A percentile compares a stretch with the other conserved stretches of the same genome.
Evolutionary conservation across 2,113 vertebrate species (phyloP).

Genomic region (Colius striatus): DNA sequence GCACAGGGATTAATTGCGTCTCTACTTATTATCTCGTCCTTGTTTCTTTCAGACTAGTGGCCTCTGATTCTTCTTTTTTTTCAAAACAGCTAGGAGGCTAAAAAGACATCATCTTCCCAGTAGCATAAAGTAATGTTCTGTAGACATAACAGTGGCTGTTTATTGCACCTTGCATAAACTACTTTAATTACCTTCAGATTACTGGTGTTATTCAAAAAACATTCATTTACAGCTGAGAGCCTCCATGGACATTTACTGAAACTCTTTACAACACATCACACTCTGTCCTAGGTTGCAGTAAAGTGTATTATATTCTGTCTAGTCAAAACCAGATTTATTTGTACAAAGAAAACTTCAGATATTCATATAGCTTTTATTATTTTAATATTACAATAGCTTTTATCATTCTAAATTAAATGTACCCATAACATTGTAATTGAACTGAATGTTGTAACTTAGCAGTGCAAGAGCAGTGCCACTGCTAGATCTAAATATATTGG

Average conservation of each 20-base stretch:
- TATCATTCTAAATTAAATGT: neutral
- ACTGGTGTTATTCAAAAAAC: constrained; percentile 70
- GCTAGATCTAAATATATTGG: neutral
- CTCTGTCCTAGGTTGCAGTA: neutral
- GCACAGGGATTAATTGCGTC: constrained; percentile 71
- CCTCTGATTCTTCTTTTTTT: constrained; percentile 70
- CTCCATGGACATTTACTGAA: constrained; percentile 40
- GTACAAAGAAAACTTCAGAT: neutral
- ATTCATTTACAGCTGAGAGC: constrained; percentile 62
- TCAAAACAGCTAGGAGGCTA: constrained; percentile 63
- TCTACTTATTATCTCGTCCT: constrained; percentile 78
- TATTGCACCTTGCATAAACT: constrained; percentile 70
- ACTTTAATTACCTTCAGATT: constrained; percentile 78
- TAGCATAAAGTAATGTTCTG: constrained; percentile 66
- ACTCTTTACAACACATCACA: neutral
- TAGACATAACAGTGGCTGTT: constrained; percentile 74
- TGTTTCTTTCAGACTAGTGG: constrained; percentile 68
- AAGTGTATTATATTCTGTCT: neutral
- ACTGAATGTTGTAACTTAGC: neutral
- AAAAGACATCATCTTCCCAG: constrained; percentile 72
- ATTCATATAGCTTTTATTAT: neutral
- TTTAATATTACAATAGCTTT: neutral
- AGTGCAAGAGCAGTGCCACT: neutral
- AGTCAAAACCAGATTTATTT: neutral
- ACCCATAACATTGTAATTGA: neutral